Evolutionary conservation across 2,113 vertebrate species (phyloP).

Genomic region (Prinia subflava): DNA sequence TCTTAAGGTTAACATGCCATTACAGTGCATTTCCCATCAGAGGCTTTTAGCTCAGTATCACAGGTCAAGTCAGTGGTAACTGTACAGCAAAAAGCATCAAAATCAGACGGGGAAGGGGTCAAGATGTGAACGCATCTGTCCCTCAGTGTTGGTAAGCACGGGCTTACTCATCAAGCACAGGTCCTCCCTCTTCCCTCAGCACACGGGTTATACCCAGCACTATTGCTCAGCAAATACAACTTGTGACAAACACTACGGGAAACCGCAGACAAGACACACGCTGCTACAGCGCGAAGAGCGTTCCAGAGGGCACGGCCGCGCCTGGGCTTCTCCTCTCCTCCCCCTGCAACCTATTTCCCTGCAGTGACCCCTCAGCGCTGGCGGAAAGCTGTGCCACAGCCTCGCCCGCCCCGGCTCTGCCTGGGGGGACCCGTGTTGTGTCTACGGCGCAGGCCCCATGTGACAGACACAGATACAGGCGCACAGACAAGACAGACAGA

Average conservation of each 20-base stretch:
- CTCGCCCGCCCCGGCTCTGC: background rate
- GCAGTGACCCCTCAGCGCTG: background rate
- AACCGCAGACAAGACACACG: background rate
- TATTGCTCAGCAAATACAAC: conserved; percentile 52
- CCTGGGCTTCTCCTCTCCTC: background rate
- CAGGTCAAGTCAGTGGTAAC: background rate
- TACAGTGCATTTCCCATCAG: background rate
- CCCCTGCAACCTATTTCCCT: background rate
- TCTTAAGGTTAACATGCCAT: background rate
- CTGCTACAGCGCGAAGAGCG: background rate
- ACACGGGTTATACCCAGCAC: background rate
- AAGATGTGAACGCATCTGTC: background rate
- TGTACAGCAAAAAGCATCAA: background rate
- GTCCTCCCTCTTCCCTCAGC: background rate
- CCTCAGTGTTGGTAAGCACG: background rate
- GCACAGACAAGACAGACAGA: background rate
- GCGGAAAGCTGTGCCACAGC: background rate
- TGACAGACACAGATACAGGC: background rate
- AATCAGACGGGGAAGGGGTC: background rate
- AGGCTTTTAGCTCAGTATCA: background rate
- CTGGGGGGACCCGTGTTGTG: background rate
- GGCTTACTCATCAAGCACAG: background rate
- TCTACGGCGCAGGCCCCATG: conserved; percentile 32
- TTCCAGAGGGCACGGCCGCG: background rate
- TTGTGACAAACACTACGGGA: background rate